A percentile compares a stretch with the other conserved stretches of the same genome.
Conservation (phyloP, 2,797 vertebrate species). For the Anas bernieri region DNA sequence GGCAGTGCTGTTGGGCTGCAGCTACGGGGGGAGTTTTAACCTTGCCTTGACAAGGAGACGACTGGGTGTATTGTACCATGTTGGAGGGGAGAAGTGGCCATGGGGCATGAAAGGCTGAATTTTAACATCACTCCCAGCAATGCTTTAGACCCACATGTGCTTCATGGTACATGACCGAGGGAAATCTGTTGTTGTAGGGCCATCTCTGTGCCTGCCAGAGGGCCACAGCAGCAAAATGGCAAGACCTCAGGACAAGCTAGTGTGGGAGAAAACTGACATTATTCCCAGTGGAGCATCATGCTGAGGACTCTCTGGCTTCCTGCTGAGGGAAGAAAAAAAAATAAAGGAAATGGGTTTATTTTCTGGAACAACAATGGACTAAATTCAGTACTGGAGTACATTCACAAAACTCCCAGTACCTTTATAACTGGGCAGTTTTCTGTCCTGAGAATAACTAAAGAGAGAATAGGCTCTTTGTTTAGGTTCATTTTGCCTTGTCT, state of each 20-base stretch:
- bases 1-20: background rate
- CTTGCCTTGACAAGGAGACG: background rate
- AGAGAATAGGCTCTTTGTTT: background rate
- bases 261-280: background rate
- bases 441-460: background rate
- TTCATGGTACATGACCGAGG: background rate
- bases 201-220: background rate
- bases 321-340: background rate
- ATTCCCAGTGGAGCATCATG: background rate
- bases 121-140: background rate
- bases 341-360: background rate
- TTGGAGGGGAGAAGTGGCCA: background rate
- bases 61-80: accelerated
- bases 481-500: background rate
- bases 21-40: background rate
- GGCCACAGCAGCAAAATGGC: background rate
- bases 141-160: background rate
- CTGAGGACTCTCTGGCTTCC: background rate
- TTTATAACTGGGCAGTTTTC: background rate
- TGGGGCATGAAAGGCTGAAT: background rate
- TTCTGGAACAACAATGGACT: background rate
- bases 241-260: background rate
- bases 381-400: background rate
- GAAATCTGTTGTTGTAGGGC: accelerated
- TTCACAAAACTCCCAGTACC: background rate